Evolutionary conservation across 2,888 invertebrate species (phyloP).

Genomic region (Anagyrus pseudococci): DNA sequence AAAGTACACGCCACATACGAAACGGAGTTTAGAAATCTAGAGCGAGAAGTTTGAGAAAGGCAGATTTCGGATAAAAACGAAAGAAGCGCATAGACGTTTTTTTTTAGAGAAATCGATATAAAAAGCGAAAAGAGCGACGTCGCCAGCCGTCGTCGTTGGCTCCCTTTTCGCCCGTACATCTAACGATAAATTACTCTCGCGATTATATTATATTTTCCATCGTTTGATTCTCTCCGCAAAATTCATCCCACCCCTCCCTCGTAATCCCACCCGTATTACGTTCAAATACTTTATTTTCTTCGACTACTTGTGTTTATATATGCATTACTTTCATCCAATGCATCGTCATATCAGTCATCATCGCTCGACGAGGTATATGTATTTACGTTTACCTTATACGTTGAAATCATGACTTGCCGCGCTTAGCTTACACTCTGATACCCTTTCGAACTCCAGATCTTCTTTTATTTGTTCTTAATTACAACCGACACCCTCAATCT

Average conservation of each 20-base stretch:
- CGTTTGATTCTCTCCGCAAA: constrained; percentile 31
- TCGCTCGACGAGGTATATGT: constrained; percentile 8
- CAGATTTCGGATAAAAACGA: no score
- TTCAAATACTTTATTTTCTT: neutral
- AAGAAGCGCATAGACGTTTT: no score
- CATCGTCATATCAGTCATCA: constrained; percentile 25
- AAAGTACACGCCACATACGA: no score
- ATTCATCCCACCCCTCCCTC: no score
- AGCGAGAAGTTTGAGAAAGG: no score
- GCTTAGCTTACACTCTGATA: no score
- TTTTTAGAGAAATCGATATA: constrained; percentile 24
- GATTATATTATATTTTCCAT: constrained; percentile 16
- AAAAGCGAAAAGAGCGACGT: constrained; percentile 35
- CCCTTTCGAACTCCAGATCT: neutral
- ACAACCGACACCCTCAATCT: constrained; percentile 36
- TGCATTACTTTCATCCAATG: constrained; percentile 9
- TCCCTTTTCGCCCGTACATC: constrained; percentile 22
- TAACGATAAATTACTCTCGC: constrained; percentile 27
- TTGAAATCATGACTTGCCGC: neutral
- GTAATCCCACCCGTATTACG: neutral
- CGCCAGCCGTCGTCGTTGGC: constrained; percentile 32
- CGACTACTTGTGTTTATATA: neutral
- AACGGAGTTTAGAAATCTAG: no score
- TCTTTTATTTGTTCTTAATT: neutral
- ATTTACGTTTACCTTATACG: neutral